Base-by-base conservation (phyloP, 2,888 invertebrate species). In the Nomada ferruginata region DNA sequence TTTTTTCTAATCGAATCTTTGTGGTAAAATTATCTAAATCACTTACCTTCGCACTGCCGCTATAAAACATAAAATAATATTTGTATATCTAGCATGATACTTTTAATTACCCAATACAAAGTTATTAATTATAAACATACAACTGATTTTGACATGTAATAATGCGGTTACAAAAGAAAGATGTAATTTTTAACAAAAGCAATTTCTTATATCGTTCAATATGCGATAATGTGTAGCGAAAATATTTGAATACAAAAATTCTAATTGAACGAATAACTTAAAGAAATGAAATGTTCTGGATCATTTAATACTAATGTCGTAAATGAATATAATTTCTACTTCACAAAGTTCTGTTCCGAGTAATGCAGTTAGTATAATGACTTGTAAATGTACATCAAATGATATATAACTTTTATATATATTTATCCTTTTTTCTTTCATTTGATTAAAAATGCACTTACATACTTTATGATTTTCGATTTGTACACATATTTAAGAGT, bases 21-120 rank as follows among this genome's bases (percentile, higher is more conserved):
- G 73, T 84, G 66, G 55, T 89, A 84, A 86, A 72, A 79, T 76
- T 76, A 73, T 84, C 87, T 87, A 91, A 91, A 92, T 91, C 91
- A 89, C 86, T 87, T 86, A 92, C 89, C 91, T 92, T 89, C 89
- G 91, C 93, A 93, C 93, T 93, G 93, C 93, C 93, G 91, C 90
- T 91, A 90, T 85, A 87, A 91, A 91, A 91, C 83, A 89, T 90
- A 91, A 91, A 87, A 89, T 90, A 90, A 91, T 84, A 87, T 90
- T 92, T 90, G 81, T 89, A 91, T 87, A 88, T 80, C 82, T 90
- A 89, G 84, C 85, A 87, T 82, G 76, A 87, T 87, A 86, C 78
- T 85, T 87, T 85, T 78, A 61, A 81, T 82, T 79, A 87, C 61
- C 79, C 61, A 55, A 80, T 29, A 72, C 71, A 78, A 83, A 77